Conservation (phyloP, 2,888 invertebrate species). For the Ryuthela nishihirai region DNA sequence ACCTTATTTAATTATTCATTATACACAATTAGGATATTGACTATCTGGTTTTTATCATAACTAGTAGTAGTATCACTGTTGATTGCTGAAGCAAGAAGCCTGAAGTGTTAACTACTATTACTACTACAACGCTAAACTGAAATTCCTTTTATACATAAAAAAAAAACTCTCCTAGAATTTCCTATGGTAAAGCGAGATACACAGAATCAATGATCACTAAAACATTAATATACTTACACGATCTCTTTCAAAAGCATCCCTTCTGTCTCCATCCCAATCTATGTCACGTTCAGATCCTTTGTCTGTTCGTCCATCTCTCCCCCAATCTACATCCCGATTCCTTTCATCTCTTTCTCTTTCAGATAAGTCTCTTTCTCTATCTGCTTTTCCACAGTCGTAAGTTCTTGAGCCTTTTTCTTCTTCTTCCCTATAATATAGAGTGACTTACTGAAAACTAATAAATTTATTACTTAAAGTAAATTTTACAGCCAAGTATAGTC, state of each 20-base stretch:
- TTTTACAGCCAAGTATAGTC: neutral
- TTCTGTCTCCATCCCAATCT: constrained; percentile 35
- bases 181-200: too few relatives aligned
- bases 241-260: constrained; percentile 37
- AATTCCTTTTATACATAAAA: too few relatives aligned
- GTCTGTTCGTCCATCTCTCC: constrained; percentile 17
- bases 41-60: too few relatives aligned
- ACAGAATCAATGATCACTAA: too few relatives aligned
- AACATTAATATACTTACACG: constrained; percentile 35
- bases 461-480: neutral
- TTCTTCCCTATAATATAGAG: constrained; percentile 22
- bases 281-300: constrained; percentile 31
- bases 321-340: constrained; percentile 29
- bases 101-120: too few relatives aligned
- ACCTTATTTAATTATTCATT: too few relatives aligned
- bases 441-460: too few relatives aligned
- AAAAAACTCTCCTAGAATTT: too few relatives aligned
- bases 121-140: too few relatives aligned
- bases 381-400: constrained; percentile 9
- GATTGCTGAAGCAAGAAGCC: too few relatives aligned
- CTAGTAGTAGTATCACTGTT: too few relatives aligned
- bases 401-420: constrained; percentile 26
- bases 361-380: constrained; percentile 25
- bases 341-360: constrained; percentile 39
- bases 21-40: too few relatives aligned